A percentile compares a stretch with the other conserved stretches of the same genome.
Conservation (phyloP, 1,140 invertebrate genomes). For the Ceratina calcarata region DNA sequence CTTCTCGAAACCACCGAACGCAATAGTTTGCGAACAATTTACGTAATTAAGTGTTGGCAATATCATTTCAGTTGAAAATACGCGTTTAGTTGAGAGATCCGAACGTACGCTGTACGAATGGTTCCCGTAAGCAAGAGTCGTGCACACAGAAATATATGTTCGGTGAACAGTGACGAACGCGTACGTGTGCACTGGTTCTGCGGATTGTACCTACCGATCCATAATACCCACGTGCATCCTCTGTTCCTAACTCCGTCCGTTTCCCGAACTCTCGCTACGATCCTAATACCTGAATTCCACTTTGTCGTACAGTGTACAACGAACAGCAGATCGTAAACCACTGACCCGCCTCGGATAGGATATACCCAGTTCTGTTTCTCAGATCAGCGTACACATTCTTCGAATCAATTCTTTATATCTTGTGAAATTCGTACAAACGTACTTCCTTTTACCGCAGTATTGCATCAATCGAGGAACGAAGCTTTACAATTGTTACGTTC, state of each 20-base stretch:
- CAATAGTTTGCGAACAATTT: too few species aligned
- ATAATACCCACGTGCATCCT: conserved; percentile 13
- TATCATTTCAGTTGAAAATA: not conserved
- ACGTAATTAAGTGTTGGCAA: too few species aligned
- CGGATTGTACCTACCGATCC: not conserved
- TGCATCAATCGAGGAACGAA: too few species aligned
- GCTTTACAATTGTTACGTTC: too few species aligned
- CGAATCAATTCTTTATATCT: not conserved
- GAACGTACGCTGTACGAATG: not conserved
- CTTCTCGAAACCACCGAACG: too few species aligned
- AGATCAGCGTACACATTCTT: not conserved
- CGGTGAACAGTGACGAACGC: conserved; percentile 24
- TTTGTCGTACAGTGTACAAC: conserved; percentile 33
- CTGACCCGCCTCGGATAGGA: conserved; percentile 23
- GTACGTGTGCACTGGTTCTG: conserved; percentile 23
- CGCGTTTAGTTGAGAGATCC: not conserved
- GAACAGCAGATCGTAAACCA: conserved; percentile 41
- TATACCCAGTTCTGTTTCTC: conserved; percentile 13
- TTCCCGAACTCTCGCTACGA: conserved; percentile 18
- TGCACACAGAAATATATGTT: not conserved
- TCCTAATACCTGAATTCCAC: conserved; percentile 57
- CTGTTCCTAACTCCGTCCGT: conserved; percentile 1
- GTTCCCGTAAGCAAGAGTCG: too few species aligned
- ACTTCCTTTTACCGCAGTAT: too few species aligned
- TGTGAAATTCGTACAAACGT: not conserved